Evolutionary conservation across 2,888 invertebrate species (phyloP).

Genomic region (Eupithecia subumbrata): DNA sequence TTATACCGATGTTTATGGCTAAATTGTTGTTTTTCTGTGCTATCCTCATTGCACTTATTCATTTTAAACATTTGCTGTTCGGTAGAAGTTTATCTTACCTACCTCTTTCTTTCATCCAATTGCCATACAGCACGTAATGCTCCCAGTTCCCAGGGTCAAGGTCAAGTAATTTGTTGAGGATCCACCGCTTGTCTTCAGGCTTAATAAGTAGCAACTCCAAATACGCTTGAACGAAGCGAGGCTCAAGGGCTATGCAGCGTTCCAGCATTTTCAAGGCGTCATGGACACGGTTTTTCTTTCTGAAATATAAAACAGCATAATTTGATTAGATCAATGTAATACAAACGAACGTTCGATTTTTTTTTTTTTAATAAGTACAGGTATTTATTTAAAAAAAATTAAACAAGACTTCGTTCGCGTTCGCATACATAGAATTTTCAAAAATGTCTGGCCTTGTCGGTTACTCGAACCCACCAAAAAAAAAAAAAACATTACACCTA

Average conservation of each 20-base stretch:
- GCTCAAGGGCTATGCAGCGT: slow-evolving; percentile 87
- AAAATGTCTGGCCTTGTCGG: too few species aligned
- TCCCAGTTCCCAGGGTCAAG: slow-evolving; percentile 87
- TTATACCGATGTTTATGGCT: neutral
- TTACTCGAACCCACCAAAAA: too few species aligned
- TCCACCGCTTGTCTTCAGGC: slow-evolving; percentile 77
- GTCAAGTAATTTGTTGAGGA: slow-evolving; percentile 86
- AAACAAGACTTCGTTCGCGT: too few species aligned
- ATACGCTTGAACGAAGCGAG: slow-evolving; percentile 88
- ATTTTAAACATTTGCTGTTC: neutral
- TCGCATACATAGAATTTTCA: too few species aligned
- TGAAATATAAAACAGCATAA: slow-evolving; percentile 55
- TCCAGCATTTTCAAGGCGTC: slow-evolving; percentile 88
- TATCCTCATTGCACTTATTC: neutral
- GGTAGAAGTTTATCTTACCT: slow-evolving; percentile 67
- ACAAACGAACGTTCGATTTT: too few species aligned
- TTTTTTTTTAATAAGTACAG: too few species aligned
- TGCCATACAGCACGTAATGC: slow-evolving; percentile 11
- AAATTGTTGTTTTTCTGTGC: neutral
- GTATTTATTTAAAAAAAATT: too few species aligned
- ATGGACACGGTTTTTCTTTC: slow-evolving; percentile 86
- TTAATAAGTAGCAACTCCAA: slow-evolving; percentile 85
- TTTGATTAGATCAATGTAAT: neutral
- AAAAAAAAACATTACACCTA: too few species aligned
- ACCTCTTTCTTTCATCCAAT: slow-evolving; percentile 74